These are phyloP conservation scores for Aphrocallistes beatrix DNA, from an alignment of 37 sponge, comb jelly and placozoan genomes.

Conservation along the genomic window DNA sequence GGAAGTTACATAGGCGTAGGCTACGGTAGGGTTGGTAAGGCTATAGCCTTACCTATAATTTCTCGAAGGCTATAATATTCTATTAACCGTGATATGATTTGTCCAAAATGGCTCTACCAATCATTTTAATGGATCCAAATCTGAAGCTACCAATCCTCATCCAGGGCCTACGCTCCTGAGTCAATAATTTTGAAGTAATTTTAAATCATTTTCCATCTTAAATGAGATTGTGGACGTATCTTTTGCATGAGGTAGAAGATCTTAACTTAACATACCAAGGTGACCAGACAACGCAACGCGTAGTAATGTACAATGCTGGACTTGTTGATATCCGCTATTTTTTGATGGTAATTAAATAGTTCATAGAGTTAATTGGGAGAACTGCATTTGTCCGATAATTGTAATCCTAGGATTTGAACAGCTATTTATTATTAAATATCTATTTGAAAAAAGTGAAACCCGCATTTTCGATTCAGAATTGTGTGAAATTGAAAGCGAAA, in stretches of 20 bases:
- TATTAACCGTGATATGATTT: no score
- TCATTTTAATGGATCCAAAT: no score
- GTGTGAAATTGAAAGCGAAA: background rate
- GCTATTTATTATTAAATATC: no score
- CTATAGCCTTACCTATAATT: no score
- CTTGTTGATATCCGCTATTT: background rate
- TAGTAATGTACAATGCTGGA: background rate
- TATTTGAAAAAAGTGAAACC: background rate
- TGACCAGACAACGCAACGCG: background rate
- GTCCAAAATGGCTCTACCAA: no score
- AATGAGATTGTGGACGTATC: background rate
- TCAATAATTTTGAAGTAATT: no score
- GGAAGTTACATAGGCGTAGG: no score
- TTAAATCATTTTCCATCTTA: no score
- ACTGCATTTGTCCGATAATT: background rate
- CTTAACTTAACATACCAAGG: background rate
- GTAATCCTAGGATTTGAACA: background rate
- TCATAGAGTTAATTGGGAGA: background rate
- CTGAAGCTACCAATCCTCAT: no score
- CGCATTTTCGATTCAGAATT: background rate
- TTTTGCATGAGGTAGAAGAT: background rate
- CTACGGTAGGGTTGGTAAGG: no score
- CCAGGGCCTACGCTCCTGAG: no score
- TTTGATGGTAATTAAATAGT: background rate
- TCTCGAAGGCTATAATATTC: no score